Evolutionary conservation across 1,140 invertebrate species (phyloP).

Genomic region (Microplitis mediator): DNA sequence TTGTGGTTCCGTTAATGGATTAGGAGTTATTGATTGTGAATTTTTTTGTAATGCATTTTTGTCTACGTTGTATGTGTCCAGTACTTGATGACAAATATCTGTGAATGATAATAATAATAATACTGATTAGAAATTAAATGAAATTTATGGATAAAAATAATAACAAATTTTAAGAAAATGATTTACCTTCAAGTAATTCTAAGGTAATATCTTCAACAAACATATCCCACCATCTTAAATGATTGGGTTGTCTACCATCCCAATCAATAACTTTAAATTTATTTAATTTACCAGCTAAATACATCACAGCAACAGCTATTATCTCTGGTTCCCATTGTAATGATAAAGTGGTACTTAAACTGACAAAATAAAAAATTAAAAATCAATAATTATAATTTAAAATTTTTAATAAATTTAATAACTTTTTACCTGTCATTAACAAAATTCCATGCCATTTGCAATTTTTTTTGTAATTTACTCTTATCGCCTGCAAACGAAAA

Average conservation of each 20-base stretch:
- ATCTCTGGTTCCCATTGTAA: constrained; percentile 99
- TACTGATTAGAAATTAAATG: no score
- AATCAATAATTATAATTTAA: no score
- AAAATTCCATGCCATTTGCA: constrained; percentile 99
- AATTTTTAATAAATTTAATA: no score
- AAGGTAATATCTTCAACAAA: constrained; percentile 95
- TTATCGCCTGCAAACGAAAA: constrained; percentile 70
- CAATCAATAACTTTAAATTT: constrained; percentile 96
- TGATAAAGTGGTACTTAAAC: constrained; percentile 93
- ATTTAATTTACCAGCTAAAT: constrained; percentile 91
- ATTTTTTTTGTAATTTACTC: constrained; percentile 92
- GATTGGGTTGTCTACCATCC: constrained; percentile 80
- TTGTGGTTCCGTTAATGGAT: no score
- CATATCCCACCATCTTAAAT: constrained; percentile 97
- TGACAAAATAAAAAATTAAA: constrained; percentile 54
- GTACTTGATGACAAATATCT: constrained; percentile 97
- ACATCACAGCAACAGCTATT: constrained; percentile 95
- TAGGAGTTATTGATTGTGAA: no score
- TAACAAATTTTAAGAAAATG: no score
- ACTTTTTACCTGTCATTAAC: constrained; percentile 89
- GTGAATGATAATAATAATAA: constrained; percentile 35
- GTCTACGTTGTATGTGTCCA: constrained; percentile 74
- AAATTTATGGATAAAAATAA: no score
- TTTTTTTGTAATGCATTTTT: no score
- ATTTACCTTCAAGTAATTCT: constrained; percentile 85